A percentile compares a stretch with the other conserved stretches of the same genome.
These are phyloP conservation scores for Catharus fuscescens DNA, from an alignment of 2,113 vertebrate species.

Conservation along the genomic window DNA sequence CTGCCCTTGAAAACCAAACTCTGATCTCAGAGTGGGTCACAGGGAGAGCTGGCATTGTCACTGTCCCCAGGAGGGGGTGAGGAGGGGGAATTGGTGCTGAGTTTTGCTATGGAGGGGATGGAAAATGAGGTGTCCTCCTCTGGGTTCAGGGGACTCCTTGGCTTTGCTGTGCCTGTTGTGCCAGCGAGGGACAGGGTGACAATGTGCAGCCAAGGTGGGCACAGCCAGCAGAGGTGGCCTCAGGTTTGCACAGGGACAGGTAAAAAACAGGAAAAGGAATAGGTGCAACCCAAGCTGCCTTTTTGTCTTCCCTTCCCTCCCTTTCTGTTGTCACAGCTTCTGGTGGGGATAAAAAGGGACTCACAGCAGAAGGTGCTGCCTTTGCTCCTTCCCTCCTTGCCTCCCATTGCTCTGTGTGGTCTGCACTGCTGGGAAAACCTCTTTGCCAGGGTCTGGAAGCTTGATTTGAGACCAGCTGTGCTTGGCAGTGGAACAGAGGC, in stretches of 20 bases:
- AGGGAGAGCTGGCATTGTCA: not conserved
- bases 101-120: not conserved
- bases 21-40: not conserved
- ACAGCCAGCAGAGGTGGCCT: not conserved
- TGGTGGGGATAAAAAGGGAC: not conserved
- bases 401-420: not conserved
- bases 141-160: not conserved
- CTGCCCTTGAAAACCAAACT: conserved; percentile 38
- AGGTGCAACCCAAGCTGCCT: not conserved
- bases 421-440: not conserved
- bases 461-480: conserved; percentile 16
- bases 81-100: not conserved
- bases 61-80: not conserved
- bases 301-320: rapidly evolving
- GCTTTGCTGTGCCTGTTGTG: not conserved
- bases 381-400: not conserved
- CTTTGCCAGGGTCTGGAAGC: conserved; percentile 11
- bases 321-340: not conserved
- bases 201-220: not conserved
- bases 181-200: not conserved
- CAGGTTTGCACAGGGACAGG: not conserved
- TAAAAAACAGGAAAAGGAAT: not conserved
- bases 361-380: not conserved
- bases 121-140: not conserved
- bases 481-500: conserved; percentile 16